These are phyloP conservation scores for Diabrotica undecimpunctata DNA, from an alignment of 1,140 invertebrate species.

Conservation along the genomic window DNA sequence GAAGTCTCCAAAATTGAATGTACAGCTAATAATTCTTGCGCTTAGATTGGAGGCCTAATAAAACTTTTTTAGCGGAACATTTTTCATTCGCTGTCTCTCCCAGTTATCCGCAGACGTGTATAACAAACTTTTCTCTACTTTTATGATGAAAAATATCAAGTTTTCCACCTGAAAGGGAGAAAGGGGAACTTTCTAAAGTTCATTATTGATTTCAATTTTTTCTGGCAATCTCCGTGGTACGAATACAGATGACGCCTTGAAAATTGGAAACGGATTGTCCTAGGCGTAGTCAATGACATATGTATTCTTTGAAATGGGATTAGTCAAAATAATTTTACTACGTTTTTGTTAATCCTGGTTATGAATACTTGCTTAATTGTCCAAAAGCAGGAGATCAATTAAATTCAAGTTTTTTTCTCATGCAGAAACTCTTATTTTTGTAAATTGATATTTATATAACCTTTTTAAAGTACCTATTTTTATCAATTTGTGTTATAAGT, in stretches of 20 bases:
- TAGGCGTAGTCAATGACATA: no score
- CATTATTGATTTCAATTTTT: constrained; percentile 1
- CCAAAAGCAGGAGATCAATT: no score
- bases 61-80: constrained; percentile 1
- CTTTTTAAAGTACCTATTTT: no score
- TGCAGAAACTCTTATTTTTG: no score
- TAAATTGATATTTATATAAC: no score
- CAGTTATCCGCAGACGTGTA: constrained; percentile 1
- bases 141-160: constrained; percentile 3
- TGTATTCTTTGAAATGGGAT: no score
- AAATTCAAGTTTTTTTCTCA: no score
- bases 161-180: constrained; percentile 1
- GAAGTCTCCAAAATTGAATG: not conserved
- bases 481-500: no score
- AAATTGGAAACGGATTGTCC: not conserved
- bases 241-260: not conserved
- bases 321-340: no score
- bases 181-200: constrained; percentile 2
- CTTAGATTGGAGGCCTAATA: not conserved
- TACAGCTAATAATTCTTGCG: not conserved
- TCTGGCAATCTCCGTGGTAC: not conserved
- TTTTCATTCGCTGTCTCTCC: constrained; percentile 2
- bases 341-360: no score
- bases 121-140: not conserved
- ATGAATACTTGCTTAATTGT: no score